A percentile compares a stretch with the other conserved stretches of the same genome.
Evolutionary conservation across 1,140 invertebrate genomes (phyloP).

Genomic region (Mactra quadrangularis): DNA sequence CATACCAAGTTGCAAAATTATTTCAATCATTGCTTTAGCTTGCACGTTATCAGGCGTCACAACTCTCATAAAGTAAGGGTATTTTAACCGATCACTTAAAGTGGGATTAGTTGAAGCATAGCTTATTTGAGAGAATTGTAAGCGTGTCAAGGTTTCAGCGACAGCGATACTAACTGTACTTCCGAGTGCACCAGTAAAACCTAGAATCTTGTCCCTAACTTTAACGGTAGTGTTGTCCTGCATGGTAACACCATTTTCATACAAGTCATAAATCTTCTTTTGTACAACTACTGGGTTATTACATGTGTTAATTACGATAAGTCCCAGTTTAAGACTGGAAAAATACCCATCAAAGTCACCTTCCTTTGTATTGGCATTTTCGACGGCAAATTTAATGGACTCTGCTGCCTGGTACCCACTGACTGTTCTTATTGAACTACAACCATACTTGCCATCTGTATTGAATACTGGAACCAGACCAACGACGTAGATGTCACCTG

Average conservation of each 20-base stretch:
- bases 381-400: slow-evolving; percentile 19
- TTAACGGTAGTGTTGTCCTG: slow-evolving; percentile 67
- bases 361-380: not conserved
- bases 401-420: slow-evolving; percentile 14
- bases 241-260: not conserved
- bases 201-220: slow-evolving; percentile 49
- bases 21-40: slow-evolving; percentile 87
- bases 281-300: slow-evolving; percentile 31
- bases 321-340: slow-evolving; percentile 24
- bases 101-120: slow-evolving; percentile 90
- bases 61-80: slow-evolving; percentile 90
- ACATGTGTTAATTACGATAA: slow-evolving; percentile 32
- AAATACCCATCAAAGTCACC: slow-evolving; percentile 3
- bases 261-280: slow-evolving; percentile 10
- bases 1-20: slow-evolving; percentile 51
- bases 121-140: slow-evolving; percentile 87
- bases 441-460: not conserved
- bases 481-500: slow-evolving; percentile 56
- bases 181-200: slow-evolving; percentile 48
- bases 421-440: not conserved
- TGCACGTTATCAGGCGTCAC: slow-evolving; percentile 92
- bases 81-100: slow-evolving; percentile 89
- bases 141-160: slow-evolving; percentile 23
- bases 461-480: slow-evolving; percentile 29
- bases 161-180: slow-evolving; percentile 51